Evolutionary conservation across 1,140 invertebrate species (phyloP).

Genomic region (Papilio polytes): DNA sequence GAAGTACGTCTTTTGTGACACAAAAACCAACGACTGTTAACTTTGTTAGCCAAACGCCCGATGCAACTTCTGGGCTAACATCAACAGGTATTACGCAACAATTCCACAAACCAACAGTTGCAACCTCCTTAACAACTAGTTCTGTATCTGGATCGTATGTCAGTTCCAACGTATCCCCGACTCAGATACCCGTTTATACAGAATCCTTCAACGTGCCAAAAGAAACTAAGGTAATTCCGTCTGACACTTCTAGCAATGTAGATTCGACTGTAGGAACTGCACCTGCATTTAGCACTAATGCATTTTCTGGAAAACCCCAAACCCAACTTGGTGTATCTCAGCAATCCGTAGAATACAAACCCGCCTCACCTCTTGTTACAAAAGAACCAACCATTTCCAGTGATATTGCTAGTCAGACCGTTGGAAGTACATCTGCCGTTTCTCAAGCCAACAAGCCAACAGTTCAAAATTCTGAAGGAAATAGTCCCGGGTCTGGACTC

Average conservation of each 20-base stretch:
- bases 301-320: neutral
- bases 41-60: neutral
- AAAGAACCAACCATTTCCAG: neutral
- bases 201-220: neutral
- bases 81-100: neutral
- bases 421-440: neutral
- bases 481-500: neutral
- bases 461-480: neutral
- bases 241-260: neutral
- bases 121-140: neutral
- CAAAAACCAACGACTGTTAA: neutral
- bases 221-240: neutral
- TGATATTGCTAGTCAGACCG: neutral
- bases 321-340: neutral
- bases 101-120: neutral
- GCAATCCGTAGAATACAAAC: neutral
- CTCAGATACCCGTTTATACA: neutral
- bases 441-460: slow-evolving; percentile 1
- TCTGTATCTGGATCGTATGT: neutral
- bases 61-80: neutral
- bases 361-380: neutral
- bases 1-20: slow-evolving; percentile 9
- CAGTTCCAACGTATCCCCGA: neutral
- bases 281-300: neutral
- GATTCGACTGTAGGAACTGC: neutral